Evolutionary conservation across 2,113 vertebrate genomes (phyloP).

Genomic region (Megalops atlanticus): DNA sequence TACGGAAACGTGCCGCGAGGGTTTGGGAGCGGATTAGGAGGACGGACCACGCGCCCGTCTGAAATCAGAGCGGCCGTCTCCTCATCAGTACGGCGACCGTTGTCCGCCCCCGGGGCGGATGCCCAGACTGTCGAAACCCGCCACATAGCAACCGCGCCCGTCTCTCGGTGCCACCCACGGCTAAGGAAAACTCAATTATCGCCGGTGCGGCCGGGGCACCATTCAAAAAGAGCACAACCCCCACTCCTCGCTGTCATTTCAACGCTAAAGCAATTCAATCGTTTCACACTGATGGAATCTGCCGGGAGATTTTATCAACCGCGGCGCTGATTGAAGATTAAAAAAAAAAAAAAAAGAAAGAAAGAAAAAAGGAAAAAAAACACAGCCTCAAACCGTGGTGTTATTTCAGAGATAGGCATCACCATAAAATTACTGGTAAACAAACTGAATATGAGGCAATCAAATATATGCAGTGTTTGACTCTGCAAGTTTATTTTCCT

Average conservation of each 20-base stretch:
- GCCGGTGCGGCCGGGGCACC: not conserved
- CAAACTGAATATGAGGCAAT: conserved; percentile 50
- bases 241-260: not conserved
- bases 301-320: conserved; percentile 35
- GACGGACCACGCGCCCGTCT: too few relatives aligned
- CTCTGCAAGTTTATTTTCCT: conserved; percentile 7
- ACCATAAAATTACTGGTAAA: conserved; percentile 41
- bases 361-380: conserved; percentile 23
- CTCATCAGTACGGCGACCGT: not conserved
- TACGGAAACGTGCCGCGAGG: too few relatives aligned
- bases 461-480: conserved; percentile 27
- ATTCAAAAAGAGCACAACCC: not conserved
- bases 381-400: conserved; percentile 41
- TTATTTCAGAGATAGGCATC: conserved; percentile 50
- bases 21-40: too few relatives aligned
- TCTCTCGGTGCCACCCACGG: not conserved
- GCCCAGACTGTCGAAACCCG: not conserved
- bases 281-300: conserved; percentile 3
- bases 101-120: too few relatives aligned
- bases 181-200: not conserved
- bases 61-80: not conserved
- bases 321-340: not conserved
- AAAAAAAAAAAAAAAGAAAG: not conserved
- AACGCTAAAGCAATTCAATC: not conserved
- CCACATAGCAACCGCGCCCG: not conserved